Evolutionary conservation across 2,888 invertebrate genomes (phyloP), one percentile per base, ranked within the genome.

Genomic region (Dynastes tityus): DNA sequence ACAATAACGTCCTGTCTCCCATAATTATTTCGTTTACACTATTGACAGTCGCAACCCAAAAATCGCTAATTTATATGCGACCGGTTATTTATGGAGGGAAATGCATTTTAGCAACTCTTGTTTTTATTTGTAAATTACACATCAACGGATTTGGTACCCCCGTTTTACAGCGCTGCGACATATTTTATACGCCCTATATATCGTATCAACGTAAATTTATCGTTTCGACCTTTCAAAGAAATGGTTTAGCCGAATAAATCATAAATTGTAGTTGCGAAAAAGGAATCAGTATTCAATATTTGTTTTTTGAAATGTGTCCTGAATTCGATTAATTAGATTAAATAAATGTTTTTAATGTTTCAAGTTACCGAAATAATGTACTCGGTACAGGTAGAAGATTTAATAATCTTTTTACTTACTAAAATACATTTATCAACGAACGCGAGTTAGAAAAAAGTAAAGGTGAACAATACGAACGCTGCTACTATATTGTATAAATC

Each of bases 71-170:
- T 70, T 70, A 70, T 53, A 27, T 51, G 27, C 70, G n/a, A 6
- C 22, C 51, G 45, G 53, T 70, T 51, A 70, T 70, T 70, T 70
- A 70, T 51, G 53, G 40, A 53, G 29, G 53, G 70, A 70, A 70
- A 51, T 70, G 53, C 70, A 29, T 70, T 70, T 51, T 9, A 4
- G n/a, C 65, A 6, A 53, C 51, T 27, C 53, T 53, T 70, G 70
- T 70, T 70, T 70, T 70, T 70, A 70, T 70, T 70, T 70, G 70
- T 70, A 51, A 70, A 70, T 70, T 70, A 70, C 40, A 53, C 70
- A 53, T 70, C 51, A 53, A 49, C 49, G 51, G 70, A 70, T 70
- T 70, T 49, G 27, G 45, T 6, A 6, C 9, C 67, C 49, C n/a
- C 45, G 45, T 65, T 65, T 13, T 49, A 67, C 45, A 45, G 45